These are phyloP conservation scores for Ceratoteleas bidentatus DNA, from an alignment of 1,140 invertebrate genomes.

Conservation along the genomic window DNA sequence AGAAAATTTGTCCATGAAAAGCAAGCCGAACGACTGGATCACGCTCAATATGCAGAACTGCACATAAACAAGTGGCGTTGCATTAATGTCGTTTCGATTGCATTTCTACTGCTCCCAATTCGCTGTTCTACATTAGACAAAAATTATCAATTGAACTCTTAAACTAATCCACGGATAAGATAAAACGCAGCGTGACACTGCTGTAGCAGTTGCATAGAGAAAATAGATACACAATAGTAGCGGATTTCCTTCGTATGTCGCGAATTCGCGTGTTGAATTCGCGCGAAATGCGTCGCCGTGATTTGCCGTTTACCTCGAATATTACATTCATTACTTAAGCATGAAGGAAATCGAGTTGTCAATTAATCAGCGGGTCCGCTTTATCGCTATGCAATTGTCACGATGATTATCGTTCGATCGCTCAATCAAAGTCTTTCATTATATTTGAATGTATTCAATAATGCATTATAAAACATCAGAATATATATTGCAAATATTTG, in stretches of 20 bases:
- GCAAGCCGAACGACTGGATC: constrained; percentile 85
- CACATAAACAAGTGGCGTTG: constrained; percentile 47
- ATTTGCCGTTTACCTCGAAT: background rate
- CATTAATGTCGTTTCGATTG: background rate
- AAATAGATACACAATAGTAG: constrained; percentile 8
- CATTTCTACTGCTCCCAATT: background rate
- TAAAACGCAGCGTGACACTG: constrained; percentile 20
- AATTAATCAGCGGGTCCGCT: constrained; percentile 6
- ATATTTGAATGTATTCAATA: no score
- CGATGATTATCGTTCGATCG: background rate
- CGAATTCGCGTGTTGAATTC: background rate
- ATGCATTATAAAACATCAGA: no score
- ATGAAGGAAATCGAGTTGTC: constrained; percentile 20
- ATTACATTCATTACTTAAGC: constrained; percentile 23
- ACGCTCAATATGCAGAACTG: constrained; percentile 84
- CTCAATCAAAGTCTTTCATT: background rate
- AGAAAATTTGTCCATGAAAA: constrained; percentile 84
- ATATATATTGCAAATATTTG: no score
- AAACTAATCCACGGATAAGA: constrained; percentile 41
- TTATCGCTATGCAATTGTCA: constrained; percentile 2
- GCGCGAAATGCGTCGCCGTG: background rate
- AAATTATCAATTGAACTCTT: constrained; percentile 2
- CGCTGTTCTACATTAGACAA: background rate
- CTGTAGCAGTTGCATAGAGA: constrained; percentile 8
- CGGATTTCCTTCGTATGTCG: constrained; percentile 5